Percentiles rank a stretch among this genome's conserved stretches.
phyloP scores from a whole-genome alignment of 2,113 vertebrate species.

The Oreochromis tanganicae region DNA sequence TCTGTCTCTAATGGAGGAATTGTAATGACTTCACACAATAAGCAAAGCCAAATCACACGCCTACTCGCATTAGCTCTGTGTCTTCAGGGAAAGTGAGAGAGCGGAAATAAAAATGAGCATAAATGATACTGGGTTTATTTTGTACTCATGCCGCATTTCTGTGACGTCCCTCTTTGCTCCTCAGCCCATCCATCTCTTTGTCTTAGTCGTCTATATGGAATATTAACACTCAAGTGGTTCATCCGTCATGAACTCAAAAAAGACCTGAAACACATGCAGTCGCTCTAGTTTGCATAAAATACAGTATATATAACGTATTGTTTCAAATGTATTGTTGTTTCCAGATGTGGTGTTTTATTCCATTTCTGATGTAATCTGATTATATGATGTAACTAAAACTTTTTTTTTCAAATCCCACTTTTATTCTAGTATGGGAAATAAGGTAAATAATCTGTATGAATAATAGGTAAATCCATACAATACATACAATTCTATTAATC shows the following conservation, averaged over 20 bases:
- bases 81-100: not conserved
- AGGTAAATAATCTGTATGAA: not conserved
- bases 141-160: not conserved
- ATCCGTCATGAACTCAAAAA: not conserved
- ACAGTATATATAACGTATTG: not conserved
- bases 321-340: not conserved
- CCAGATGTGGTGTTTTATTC: not conserved
- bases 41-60: not conserved
- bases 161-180: not conserved
- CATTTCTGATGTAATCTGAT: not conserved
- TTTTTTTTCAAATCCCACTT: not conserved
- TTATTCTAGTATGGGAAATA: not conserved
- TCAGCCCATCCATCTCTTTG: not conserved
- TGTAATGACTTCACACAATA: slow-evolving; percentile 12
- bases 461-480: not conserved
- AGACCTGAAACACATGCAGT: not conserved
- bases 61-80: not conserved
- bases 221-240: not conserved
- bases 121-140: not conserved
- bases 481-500: not conserved
- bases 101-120: not conserved
- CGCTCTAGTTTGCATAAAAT: not conserved
- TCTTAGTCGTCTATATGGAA: not conserved
- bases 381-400: not conserved
- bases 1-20: not conserved